phyloP scores from a whole-genome alignment of 2,888 invertebrate genomes.

The Trileptium ribeirensis region DNA sequence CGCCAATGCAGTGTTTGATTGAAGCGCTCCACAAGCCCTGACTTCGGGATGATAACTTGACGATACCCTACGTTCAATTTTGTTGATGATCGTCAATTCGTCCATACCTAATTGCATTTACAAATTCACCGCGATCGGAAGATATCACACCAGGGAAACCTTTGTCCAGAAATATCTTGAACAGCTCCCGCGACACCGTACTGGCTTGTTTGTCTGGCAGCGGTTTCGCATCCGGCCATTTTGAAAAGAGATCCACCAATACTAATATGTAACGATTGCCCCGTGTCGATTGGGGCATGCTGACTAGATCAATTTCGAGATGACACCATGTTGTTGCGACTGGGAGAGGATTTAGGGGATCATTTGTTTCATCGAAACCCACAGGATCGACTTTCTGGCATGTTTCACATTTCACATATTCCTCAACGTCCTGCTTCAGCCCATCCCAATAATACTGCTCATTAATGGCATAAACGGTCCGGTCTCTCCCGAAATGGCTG shows the following conservation, averaged over 20 bases:
- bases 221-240: not conserved
- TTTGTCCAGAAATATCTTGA: not conserved
- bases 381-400: not conserved
- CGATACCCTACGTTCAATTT: not conserved
- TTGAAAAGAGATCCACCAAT: too few species aligned
- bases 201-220: not conserved
- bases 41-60: conserved; percentile 6
- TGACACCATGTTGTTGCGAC: not conserved
- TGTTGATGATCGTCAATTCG: not conserved
- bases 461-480: not conserved
- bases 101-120: not conserved
- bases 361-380: not conserved
- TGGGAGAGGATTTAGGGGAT: not conserved
- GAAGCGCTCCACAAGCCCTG: conserved; percentile 1
- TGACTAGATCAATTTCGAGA: conserved; percentile 5
- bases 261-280: not conserved
- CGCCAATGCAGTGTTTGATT: conserved; percentile 4
- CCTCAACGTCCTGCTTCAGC: not conserved
- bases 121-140: not conserved
- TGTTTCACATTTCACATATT: too few species aligned
- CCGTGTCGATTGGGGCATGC: not conserved
- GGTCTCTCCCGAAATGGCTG: not conserved
- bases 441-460: not conserved
- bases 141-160: not conserved
- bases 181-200: not conserved